Evolutionary conservation across 35 echinoderm and acorn worm species (phyloP), one percentile per base, ranked within the genome.

Genomic region (Lytechinus variegatus): DNA sequence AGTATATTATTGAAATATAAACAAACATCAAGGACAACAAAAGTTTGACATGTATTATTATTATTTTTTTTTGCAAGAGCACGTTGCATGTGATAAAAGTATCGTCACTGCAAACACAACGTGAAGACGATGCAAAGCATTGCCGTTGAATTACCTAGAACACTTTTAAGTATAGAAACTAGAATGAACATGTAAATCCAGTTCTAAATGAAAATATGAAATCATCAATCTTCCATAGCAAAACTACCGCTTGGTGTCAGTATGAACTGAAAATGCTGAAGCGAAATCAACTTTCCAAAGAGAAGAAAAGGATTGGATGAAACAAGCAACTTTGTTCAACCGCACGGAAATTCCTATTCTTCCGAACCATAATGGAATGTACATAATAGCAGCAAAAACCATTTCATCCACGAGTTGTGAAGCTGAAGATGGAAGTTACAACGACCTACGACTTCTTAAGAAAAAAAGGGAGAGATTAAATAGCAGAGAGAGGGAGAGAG

Each of bases 1-100:
- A 79, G 66, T 79, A 79, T 79, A 79, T 79, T 79, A 79, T 79
- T 79, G 66, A 79, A 79, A 79, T 79, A 79, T 79, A 79, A 79
- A 79, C 66, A 79, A n/a, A 79, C 66, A n/a, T 79, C 66, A n/a
- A 79, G 4, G 66, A 79, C 66, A 79, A 79, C 66, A 79, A 79
- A 79, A 79, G 57, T 16, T 24, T 79, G 66, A 79, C 66, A 79
- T 16, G 66, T 79, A 79, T 79, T 16, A 7, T n/a, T n/a, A n/a
- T n/a, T 79, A 5, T 79, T 71, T 79, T 79, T 19, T 58, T 79
- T 79, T 79, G 66, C 66, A 79, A 79, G 66, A 79, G 66, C 66
- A 79, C 66, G n/a, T 79, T 6, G 66, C 66, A 7, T 79, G 19
- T 16, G 66, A 79, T 79, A 79, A 79, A 44, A 79, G 21, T n/a